Evolutionary conservation across 2,113 vertebrate species (phyloP), one percentile per base, ranked within the genome.

Genomic region (Anthoscopus minutus): DNA sequence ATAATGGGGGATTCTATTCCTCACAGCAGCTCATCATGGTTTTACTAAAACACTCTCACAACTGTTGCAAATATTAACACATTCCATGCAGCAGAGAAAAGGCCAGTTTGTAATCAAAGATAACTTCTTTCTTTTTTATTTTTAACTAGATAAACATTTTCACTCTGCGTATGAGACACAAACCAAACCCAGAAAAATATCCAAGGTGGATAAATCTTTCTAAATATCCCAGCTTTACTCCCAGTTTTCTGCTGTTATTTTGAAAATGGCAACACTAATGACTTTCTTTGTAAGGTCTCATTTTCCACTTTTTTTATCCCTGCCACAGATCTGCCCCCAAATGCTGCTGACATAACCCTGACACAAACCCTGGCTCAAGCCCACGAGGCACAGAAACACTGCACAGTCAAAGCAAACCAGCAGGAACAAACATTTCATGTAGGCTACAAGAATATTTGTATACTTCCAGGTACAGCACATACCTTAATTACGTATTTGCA

Each of bases 301-400:
- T 50, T 97, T 97, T 96, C 87, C 83, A 37, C 84, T 96, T 95
- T 84, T n/a, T 86, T 96, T 96, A 96, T 92, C 94, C 86, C 91
- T 93, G 93, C 28, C 81, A 72, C 62, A 88, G 66, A 70, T 72
- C 94, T 96, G 93, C 88, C 91, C 95, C 84, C 20, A 78, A 82
- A 58, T 0, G 19, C 50, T 2, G 9, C 70, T 51, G 77, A 42
- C 74, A 74, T 81, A 65, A 38, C 0, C 30, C 58, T 56, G 71
- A 80, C 69, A 74, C 9, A 50, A 89, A 78, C 7, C 54, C 57
- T 8, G 54, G 23, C 57, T 81, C 51, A 25, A 81, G 47, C 19
- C 42, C 33, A n/a, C 0, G 0, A 62, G 2, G 3, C 38, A 70
- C n/a, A 18, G 16, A 94, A 95, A 92, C 30, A 31, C 12, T 19